Evolutionary conservation across 1,140 invertebrate genomes (phyloP).

Genomic region (Drosophila tani): DNA sequence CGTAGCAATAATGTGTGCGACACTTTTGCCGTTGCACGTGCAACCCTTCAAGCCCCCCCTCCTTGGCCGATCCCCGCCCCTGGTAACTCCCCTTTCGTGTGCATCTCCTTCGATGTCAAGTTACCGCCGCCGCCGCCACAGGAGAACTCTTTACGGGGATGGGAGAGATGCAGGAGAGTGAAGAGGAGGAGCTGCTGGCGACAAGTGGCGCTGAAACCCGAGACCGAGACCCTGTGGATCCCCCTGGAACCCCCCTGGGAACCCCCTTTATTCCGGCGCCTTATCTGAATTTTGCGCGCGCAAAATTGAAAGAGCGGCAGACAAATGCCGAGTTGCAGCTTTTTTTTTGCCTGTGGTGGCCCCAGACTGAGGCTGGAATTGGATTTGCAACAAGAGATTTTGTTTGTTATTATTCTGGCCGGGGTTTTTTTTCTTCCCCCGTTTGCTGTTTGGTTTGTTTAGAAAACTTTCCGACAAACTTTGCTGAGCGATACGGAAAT

Average conservation of each 20-base stretch:
- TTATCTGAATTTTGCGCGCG: slow-evolving; percentile 69
- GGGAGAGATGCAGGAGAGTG: background rate
- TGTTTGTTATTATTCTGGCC: slow-evolving; percentile 37
- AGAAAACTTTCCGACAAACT: slow-evolving; percentile 58
- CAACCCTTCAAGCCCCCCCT: slow-evolving; percentile 37
- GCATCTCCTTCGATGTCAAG: slow-evolving; percentile 66
- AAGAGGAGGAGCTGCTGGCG: slow-evolving; percentile 13
- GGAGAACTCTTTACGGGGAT: slow-evolving; percentile 50
- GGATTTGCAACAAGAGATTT: slow-evolving; percentile 38
- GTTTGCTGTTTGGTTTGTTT: slow-evolving; percentile 48
- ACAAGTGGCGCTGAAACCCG: slow-evolving; percentile 65
- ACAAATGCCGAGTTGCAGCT: slow-evolving; percentile 75
- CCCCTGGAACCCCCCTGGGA: background rate
- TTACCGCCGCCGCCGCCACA: slow-evolving; percentile 45
- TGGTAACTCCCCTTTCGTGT: background rate
- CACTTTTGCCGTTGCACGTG: slow-evolving; percentile 76
- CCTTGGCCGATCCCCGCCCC: slow-evolving; percentile 1
- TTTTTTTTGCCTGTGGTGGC: slow-evolving; percentile 21
- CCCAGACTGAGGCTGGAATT: slow-evolving; percentile 34
- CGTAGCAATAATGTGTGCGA: slow-evolving; percentile 55
- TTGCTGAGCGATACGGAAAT: slow-evolving; percentile 45
- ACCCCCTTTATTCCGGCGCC: slow-evolving; percentile 13
- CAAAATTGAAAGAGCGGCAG: slow-evolving; percentile 58
- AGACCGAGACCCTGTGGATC: slow-evolving; percentile 41
- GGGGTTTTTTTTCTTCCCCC: slow-evolving; percentile 1